phyloP scores from a whole-genome alignment of 1,140 invertebrate species.

The Drosophila seguyi region DNA sequence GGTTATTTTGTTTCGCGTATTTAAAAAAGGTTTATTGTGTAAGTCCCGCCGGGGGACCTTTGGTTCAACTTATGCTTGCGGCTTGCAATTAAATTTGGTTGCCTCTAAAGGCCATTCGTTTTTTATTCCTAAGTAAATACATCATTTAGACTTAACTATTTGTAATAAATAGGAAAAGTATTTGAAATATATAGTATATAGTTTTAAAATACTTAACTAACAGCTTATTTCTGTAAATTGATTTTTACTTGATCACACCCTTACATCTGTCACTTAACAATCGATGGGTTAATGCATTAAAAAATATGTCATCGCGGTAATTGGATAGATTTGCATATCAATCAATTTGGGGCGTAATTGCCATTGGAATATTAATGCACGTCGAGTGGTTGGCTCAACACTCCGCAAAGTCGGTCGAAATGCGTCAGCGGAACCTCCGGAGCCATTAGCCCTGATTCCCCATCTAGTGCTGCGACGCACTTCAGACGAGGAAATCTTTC shows the following conservation, averaged over 20 bases:
- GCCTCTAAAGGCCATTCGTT: background rate
- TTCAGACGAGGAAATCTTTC: conserved; percentile 23
- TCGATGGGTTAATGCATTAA: conserved; percentile 18
- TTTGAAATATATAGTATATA: background rate
- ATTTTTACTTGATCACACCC: background rate
- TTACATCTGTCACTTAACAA: conserved; percentile 11
- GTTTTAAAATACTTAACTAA: background rate
- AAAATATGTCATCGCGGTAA: conserved; percentile 33
- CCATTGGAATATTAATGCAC: conserved; percentile 29
- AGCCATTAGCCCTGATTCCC: conserved; percentile 36
- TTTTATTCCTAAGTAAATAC: background rate
- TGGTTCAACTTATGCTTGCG: conserved; percentile 33
- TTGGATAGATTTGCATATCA: conserved; percentile 45
- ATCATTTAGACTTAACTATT: no score
- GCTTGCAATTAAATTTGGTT: conserved; percentile 18
- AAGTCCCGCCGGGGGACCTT: conserved; percentile 30
- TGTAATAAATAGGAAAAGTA: background rate
- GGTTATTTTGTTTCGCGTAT: conserved; percentile 31
- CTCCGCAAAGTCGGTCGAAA: conserved; percentile 24
- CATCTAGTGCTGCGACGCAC: conserved; percentile 6
- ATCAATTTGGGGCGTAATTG: conserved; percentile 43
- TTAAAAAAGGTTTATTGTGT: conserved; percentile 63
- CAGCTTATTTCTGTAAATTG: background rate
- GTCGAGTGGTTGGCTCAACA: conserved; percentile 27
- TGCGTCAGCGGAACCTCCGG: conserved; percentile 27